phyloP scores from a whole-genome alignment of 2,797 vertebrate genomes.

The Pseudotriccus pelzelni region DNA sequence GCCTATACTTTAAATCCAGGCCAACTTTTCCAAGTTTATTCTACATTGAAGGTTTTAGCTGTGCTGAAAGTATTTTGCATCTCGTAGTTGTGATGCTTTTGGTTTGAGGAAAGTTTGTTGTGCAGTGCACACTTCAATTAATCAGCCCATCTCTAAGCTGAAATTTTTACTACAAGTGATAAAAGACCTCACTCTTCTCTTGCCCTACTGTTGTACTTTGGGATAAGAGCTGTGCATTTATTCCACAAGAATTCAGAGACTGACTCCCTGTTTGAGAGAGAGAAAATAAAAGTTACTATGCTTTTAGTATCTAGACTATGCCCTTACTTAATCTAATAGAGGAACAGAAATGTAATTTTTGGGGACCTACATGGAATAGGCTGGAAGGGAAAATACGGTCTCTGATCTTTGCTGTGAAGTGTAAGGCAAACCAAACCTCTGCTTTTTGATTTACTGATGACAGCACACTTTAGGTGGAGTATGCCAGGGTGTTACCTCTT shows the following conservation, averaged over 20 bases:
- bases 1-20: background rate
- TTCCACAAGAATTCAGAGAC: background rate
- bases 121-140: background rate
- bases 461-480: background rate
- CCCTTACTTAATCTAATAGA: background rate
- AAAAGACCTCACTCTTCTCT: background rate
- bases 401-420: background rate
- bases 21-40: background rate
- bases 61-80: background rate
- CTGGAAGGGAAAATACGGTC: background rate
- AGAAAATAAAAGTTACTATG: background rate
- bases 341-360: background rate
- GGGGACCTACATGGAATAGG: background rate
- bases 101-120: background rate
- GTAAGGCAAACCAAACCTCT: background rate
- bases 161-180: background rate
- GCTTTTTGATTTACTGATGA: background rate
- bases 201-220: background rate
- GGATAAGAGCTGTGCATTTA: background rate
- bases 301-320: background rate
- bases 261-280: background rate
- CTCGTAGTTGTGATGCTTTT: background rate
- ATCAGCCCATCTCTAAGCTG: background rate
- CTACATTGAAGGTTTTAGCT: background rate
- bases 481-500: background rate